phyloP scores from a whole-genome alignment of 2,113 vertebrate genomes.

The Zosterops borbonicus region DNA sequence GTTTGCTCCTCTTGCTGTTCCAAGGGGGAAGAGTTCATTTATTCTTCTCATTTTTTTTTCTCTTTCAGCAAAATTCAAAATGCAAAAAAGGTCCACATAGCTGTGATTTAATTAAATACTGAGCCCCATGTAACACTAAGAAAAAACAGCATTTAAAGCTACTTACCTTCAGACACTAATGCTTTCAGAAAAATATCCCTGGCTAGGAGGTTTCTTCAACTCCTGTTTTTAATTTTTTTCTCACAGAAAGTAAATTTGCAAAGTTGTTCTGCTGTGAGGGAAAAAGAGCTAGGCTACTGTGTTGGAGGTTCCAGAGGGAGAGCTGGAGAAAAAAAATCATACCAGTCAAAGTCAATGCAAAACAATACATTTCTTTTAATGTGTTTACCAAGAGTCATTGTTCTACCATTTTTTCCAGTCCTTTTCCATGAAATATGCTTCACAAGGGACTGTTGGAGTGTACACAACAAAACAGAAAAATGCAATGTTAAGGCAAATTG shows the following conservation, averaged over 20 bases:
- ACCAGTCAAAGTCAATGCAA: background rate
- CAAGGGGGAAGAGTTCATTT: background rate
- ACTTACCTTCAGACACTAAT: background rate
- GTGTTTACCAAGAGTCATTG: background rate
- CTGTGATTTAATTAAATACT: background rate
- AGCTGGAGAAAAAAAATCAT: background rate
- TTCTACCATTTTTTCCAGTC: background rate
- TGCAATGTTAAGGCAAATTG: background rate
- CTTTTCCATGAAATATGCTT: background rate
- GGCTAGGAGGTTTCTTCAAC: background rate
- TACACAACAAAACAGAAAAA: background rate
- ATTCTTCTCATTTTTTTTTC: background rate
- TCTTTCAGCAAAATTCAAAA: background rate
- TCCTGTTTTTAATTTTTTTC: background rate
- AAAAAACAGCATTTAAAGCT: background rate
- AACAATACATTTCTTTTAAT: background rate
- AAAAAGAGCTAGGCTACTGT: background rate
- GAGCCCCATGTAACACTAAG: background rate
- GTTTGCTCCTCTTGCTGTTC: background rate
- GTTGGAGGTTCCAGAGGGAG: background rate
- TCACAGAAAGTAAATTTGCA: background rate
- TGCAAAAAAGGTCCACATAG: background rate
- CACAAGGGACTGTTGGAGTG: background rate
- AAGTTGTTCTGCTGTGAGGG: background rate
- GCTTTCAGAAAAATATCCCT: background rate